Evolutionary conservation across 2,797 vertebrate genomes (phyloP), one percentile per base, ranked within the genome.

Genomic region (Arctocebus calabarensis): DNA sequence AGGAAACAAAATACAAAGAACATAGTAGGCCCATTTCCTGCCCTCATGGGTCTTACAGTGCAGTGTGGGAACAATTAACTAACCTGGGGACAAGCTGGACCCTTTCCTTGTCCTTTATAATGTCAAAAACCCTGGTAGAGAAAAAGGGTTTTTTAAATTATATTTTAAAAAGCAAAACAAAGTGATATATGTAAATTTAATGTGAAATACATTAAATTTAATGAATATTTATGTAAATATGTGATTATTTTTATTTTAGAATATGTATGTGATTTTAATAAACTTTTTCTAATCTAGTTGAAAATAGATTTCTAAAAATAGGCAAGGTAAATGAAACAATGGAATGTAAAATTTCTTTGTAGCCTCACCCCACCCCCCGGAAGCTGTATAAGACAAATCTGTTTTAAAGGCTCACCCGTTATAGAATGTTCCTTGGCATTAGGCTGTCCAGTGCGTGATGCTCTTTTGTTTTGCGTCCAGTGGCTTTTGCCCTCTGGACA

Each of bases 231-330:
- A 82, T 62, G 57, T 62, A 82, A 82, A 82, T 82, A 29, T 84
- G 2, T 57, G 75, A 55, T 75, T 90, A 52, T 52, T 52, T 52
- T 52, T 52, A 52, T 52, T 52, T 52, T 52, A 16, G 48, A 82
- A 82, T 82, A 29, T 61, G 19, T 73, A 27, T 84, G 2, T 57
- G 75, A 55, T 75, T 90, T 90, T 68, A 88, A 97, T 68, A 48
- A 62, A 43, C 22, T 40, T n/a, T 95, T 89, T 90, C 29, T 59
- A 95, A 86, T 84, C 43, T 66, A 9, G 22, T 77, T 70, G 32
- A 17, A 91, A 96, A 81, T 78, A 29, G 13, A 92, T 74, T 95
- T 88, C 29, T 17, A 82, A 66, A 87, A 90, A 37, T 68, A 73
- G 48, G 5, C 77, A 68, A 75, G 25, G 61, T 61, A 82, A 94